These are phyloP conservation scores for Chelidonichthys spinosus DNA, from an alignment of 2,797 vertebrate genomes.

Conservation along the genomic window DNA sequence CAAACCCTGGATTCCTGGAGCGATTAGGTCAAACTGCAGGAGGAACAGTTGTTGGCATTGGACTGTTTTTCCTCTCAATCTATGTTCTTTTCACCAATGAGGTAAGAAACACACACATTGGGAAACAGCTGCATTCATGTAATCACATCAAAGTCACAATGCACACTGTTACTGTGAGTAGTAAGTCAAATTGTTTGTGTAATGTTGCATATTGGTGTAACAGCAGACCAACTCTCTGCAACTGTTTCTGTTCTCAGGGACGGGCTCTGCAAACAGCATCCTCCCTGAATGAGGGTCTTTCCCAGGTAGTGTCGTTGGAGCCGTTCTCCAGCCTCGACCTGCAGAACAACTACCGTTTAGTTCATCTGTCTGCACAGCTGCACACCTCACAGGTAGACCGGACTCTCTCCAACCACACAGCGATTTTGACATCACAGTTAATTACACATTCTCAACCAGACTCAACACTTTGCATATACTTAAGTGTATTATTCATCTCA, in stretches of 20 bases:
- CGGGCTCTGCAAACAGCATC: conserved; percentile 87
- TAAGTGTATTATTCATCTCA: background rate
- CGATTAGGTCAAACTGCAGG: conserved; percentile 91
- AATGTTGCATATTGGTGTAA: background rate
- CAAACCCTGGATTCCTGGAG: conserved; percentile 92
- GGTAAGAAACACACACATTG: conserved; percentile 68
- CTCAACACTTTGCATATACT: background rate
- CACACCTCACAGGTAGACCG: conserved; percentile 88
- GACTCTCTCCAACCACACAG: background rate
- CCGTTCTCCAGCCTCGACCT: conserved; percentile 80
- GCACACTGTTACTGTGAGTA: background rate
- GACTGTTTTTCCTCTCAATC: conserved; percentile 90
- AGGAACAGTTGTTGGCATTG: conserved; percentile 89
- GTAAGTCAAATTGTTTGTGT: background rate
- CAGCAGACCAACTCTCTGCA: conserved; percentile 4
- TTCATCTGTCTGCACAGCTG: conserved; percentile 89
- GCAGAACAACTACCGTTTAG: conserved; percentile 88
- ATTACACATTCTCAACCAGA: background rate
- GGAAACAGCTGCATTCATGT: background rate
- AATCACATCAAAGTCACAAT: background rate
- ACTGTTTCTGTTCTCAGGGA: conserved; percentile 79
- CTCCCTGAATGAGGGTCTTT: conserved; percentile 92
- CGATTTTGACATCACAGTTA: background rate
- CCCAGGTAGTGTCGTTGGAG: conserved; percentile 86
- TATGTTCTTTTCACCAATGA: conserved; percentile 97